Conservation (phyloP, 1,140 invertebrate genomes). For the Cydia strobilella region DNA sequence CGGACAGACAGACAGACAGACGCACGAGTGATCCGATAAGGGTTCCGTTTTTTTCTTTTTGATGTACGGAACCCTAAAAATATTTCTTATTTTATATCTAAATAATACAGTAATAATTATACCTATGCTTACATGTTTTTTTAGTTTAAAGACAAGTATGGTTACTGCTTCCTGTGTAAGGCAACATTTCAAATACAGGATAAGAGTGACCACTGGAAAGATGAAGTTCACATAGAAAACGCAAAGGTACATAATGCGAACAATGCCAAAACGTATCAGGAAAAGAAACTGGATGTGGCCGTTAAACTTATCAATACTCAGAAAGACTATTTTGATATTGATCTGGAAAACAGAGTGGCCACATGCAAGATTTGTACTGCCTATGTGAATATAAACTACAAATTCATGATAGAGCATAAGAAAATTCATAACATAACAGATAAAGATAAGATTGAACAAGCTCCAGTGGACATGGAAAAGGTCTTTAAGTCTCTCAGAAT, state of each 20-base stretch:
- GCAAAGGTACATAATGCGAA: slow-evolving; percentile 10
- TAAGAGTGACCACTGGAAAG: slow-evolving; percentile 38
- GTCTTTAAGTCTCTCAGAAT: slow-evolving; percentile 16
- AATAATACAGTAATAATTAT: neutral
- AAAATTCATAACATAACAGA: slow-evolving; percentile 33
- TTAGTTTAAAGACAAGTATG: slow-evolving; percentile 45
- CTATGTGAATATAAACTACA: slow-evolving; percentile 20
- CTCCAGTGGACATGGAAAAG: slow-evolving; percentile 13
- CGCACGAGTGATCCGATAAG: too few species aligned
- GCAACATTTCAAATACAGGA: slow-evolving; percentile 29
- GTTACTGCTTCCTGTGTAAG: slow-evolving; percentile 56
- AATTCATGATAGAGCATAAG: slow-evolving; percentile 34
- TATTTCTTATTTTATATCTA: neutral
- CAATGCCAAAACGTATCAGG: neutral
- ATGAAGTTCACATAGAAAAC: slow-evolving; percentile 24
- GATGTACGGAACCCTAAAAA: too few species aligned
- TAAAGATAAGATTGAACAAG: neutral
- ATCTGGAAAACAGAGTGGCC: slow-evolving; percentile 39
- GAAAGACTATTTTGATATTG: slow-evolving; percentile 39
- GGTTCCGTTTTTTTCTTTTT: too few species aligned
- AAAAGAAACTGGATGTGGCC: slow-evolving; percentile 21
- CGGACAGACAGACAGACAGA: too few species aligned
- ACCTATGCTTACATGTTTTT: slow-evolving; percentile 38
- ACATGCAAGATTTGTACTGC: slow-evolving; percentile 42
- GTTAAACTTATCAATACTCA: slow-evolving; percentile 34